Evolutionary conservation across 2,797 vertebrate genomes (phyloP).

Genomic region (Gambusia yucatana): DNA sequence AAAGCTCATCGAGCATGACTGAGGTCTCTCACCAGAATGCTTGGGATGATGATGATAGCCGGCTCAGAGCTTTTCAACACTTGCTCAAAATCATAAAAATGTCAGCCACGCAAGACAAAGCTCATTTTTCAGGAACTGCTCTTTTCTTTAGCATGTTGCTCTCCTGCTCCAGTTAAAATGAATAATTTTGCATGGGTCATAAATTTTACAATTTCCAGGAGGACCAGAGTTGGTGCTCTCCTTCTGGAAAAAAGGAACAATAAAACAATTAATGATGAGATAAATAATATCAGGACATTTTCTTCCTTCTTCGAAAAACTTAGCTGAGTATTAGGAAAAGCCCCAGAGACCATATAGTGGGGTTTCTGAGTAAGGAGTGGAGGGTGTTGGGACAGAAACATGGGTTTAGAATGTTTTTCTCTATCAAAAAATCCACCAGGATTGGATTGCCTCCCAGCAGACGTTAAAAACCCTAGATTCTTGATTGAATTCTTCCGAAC

Average conservation of each 20-base stretch:
- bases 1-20: constrained; percentile 55
- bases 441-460: constrained; percentile 66
- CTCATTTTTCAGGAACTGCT: constrained; percentile 66
- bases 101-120: constrained; percentile 72
- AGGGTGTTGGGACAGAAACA: constrained; percentile 65
- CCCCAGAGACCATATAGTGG: constrained; percentile 74
- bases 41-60: constrained; percentile 74
- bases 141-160: constrained; percentile 37
- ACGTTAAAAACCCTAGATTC: constrained; percentile 81
- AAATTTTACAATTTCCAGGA: constrained; percentile 56
- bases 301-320: constrained; percentile 73
- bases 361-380: constrained; percentile 48
- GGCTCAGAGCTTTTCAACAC: constrained; percentile 75
- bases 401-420: constrained; percentile 59
- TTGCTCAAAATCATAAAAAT: constrained; percentile 77
- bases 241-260: constrained; percentile 73
- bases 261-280: constrained; percentile 81
- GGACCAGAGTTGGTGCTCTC: constrained; percentile 50
- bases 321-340: constrained; percentile 55
- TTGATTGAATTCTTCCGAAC: constrained; percentile 79
- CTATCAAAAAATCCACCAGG: constrained; percentile 59
- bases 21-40: constrained; percentile 56
- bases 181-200: constrained; percentile 64
- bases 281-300: constrained; percentile 81
- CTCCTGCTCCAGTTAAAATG: constrained; percentile 44